phyloP scores from a whole-genome alignment of 1,140 invertebrate species.

The Hormaphis cornu region DNA sequence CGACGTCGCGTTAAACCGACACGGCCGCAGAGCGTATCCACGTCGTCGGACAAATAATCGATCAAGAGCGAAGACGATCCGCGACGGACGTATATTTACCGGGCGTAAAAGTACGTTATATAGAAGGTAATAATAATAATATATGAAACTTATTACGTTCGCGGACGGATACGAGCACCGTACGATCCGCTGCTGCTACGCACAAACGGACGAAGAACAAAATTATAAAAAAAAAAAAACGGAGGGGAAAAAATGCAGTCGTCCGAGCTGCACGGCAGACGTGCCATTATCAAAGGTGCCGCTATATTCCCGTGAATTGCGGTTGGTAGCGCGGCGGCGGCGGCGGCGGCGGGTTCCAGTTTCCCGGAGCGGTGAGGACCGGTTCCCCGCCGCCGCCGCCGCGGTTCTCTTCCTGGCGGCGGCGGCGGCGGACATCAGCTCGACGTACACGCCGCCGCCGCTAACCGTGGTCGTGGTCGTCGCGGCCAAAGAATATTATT shows the following conservation, averaged over 20 bases:
- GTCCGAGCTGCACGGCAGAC: slow-evolving; percentile 10
- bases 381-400: too few relatives aligned
- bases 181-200: too few relatives aligned
- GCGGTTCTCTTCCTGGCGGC: too few relatives aligned
- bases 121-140: too few relatives aligned
- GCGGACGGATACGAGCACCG: too few relatives aligned
- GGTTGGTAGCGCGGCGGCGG: slow-evolving; percentile 26
- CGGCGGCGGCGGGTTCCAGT: too few relatives aligned
- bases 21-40: too few relatives aligned
- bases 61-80: background rate
- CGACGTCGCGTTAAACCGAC: too few relatives aligned
- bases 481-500: too few relatives aligned
- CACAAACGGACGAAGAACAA: slow-evolving; percentile 6
- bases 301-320: slow-evolving; percentile 24
- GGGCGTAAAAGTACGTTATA: too few relatives aligned
- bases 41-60: background rate
- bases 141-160: too few relatives aligned
- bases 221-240: background rate
- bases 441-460: background rate
- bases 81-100: background rate
- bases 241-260: slow-evolving; percentile 20
- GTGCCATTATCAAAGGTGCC: slow-evolving; percentile 20
- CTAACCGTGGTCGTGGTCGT: background rate
- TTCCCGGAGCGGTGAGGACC: slow-evolving; percentile 24
- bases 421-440: background rate